Percentiles rank a stretch among this genome's conserved stretches.
These are phyloP conservation scores for Sarcophaga subvicina DNA, from an alignment of 2,888 invertebrate genomes.

Conservation along the genomic window DNA sequence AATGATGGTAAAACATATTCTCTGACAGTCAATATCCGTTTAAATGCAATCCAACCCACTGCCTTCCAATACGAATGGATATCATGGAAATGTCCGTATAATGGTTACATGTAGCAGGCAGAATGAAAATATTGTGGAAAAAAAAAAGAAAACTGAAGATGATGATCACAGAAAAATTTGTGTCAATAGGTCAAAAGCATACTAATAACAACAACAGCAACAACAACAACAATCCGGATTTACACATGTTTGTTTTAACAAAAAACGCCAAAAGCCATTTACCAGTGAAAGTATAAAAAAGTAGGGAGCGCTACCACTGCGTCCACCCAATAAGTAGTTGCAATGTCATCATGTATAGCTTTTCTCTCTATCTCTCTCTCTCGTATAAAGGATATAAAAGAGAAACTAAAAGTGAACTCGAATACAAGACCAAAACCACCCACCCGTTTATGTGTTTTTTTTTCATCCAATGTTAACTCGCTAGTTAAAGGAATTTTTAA, in stretches of 20 bases:
- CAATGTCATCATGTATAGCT: neutral
- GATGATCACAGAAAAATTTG: constrained; percentile 20
- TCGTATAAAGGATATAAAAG: too few relatives aligned
- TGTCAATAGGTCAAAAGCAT: constrained; percentile 53
- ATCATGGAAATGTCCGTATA: neutral
- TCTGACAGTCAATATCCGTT: neutral
- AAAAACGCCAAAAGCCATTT: constrained; percentile 38
- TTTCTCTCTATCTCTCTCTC: neutral
- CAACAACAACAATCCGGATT: constrained; percentile 1
- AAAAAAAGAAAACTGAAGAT: neutral
- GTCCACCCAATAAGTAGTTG: neutral
- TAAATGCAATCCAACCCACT: too few relatives aligned
- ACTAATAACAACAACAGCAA: constrained; percentile 22
- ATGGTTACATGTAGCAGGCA: neutral
- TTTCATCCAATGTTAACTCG: constrained; percentile 24
- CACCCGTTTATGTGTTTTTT: constrained; percentile 7
- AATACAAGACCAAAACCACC: constrained; percentile 23
- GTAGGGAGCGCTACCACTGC: neutral
- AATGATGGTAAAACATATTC: neutral
- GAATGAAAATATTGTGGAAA: constrained; percentile 7
- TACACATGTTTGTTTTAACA: constrained; percentile 11
- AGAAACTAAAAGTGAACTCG: neutral
- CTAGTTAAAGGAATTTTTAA: constrained; percentile 18
- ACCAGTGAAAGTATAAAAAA: constrained; percentile 6
- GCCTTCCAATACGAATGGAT: neutral